Conservation (phyloP, 2,888 invertebrate species). For the Eucriotettix oculatus region DNA sequence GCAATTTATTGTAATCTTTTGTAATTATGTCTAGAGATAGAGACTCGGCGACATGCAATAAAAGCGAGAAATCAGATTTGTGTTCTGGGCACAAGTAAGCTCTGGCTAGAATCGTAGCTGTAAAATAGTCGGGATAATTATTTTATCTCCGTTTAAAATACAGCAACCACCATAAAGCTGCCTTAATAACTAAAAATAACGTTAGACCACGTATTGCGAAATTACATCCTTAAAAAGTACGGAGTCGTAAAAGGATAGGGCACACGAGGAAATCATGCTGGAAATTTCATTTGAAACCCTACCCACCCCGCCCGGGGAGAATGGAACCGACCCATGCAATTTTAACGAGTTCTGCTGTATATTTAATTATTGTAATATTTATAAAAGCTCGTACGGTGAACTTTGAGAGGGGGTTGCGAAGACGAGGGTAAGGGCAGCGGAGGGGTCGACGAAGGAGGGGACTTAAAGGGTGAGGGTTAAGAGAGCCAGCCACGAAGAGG, state of each 20-base stretch:
- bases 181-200: not conserved
- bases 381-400: conserved; percentile 21
- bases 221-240: conserved; percentile 5
- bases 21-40: no score
- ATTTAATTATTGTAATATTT: conserved; percentile 30
- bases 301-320: conserved; percentile 18
- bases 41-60: no score
- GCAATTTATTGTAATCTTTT: no score
- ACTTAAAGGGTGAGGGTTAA: no score
- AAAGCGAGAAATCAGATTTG: no score
- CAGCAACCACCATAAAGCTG: no score
- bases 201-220: not conserved
- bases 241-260: conserved; percentile 2
- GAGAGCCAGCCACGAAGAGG: no score
- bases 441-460: not conserved
- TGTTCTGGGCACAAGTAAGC: no score
- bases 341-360: conserved; percentile 24
- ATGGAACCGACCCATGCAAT: conserved; percentile 23
- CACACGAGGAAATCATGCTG: conserved; percentile 9
- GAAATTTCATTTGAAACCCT: conserved; percentile 10
- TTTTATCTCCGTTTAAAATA: no score
- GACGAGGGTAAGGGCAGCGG: not conserved
- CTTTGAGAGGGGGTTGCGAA: not conserved
- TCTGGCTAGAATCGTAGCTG: no score
- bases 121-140: no score